phyloP scores from a whole-genome alignment of 2,888 invertebrate species.

The Eumerus sabulonum region DNA sequence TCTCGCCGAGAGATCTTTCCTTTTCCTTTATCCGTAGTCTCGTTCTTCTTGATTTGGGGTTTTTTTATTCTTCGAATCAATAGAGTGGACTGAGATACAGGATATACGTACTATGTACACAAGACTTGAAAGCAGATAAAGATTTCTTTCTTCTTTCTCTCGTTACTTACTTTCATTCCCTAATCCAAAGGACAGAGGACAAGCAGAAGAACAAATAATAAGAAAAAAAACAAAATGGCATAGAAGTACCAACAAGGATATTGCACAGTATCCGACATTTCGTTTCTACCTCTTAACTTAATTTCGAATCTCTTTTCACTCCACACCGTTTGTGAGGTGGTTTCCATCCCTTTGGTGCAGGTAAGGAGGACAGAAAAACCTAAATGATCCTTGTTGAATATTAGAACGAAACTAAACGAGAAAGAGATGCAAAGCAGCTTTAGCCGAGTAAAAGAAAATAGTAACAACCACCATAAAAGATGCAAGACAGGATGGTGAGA shows the following conservation, averaged over 20 bases:
- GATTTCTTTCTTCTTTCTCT: constrained; percentile 36
- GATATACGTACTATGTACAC: constrained; percentile 14
- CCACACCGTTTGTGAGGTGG: constrained; percentile 5
- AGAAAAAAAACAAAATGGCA: not conserved
- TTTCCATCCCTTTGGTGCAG: constrained; percentile 5
- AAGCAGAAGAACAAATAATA: too few relatives aligned
- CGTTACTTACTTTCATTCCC: constrained; percentile 51
- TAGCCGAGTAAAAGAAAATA: constrained; percentile 24
- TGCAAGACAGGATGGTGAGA: constrained; percentile 24
- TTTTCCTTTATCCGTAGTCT: too few relatives aligned
- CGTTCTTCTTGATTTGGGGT: constrained; percentile 2
- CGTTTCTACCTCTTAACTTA: constrained; percentile 35
- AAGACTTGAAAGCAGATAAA: constrained; percentile 30
- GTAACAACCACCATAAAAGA: constrained; percentile 44
- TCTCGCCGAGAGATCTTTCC: constrained; percentile 1
- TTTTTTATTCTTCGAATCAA: constrained; percentile 39
- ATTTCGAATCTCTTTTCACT: constrained; percentile 33
- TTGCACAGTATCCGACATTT: constrained; percentile 34
- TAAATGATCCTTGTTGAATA: constrained; percentile 45
- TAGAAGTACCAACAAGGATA: constrained; percentile 22
- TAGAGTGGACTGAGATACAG: constrained; percentile 8
- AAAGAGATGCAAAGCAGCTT: constrained; percentile 26
- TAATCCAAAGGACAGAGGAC: constrained; percentile 24
- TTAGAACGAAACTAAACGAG: constrained; percentile 9
- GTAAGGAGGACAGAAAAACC: constrained; percentile 3